These are phyloP conservation scores for Chamaea fasciata DNA, from an alignment of 2,113 vertebrate species.

Conservation along the genomic window DNA sequence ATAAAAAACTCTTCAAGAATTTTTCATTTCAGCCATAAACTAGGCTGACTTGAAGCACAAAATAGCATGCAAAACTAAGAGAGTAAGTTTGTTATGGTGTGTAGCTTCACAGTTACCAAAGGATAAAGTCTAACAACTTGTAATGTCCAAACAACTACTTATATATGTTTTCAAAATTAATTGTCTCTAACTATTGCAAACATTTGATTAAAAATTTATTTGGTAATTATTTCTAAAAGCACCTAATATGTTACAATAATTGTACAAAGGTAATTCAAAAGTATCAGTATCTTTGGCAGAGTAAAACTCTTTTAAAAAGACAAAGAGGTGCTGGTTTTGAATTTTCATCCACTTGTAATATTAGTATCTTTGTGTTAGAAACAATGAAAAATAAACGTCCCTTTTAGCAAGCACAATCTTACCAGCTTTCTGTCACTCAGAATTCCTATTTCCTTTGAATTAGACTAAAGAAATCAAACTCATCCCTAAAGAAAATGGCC, in stretches of 20 bases:
- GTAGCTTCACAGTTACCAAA: neutral
- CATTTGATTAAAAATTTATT: neutral
- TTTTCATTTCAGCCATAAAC: neutral
- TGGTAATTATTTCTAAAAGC: neutral
- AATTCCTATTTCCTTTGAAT: neutral
- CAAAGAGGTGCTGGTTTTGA: neutral
- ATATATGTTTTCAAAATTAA: neutral
- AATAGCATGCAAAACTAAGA: neutral
- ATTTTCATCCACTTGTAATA: neutral
- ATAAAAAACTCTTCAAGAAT: neutral
- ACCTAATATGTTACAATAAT: neutral
- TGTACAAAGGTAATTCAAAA: neutral
- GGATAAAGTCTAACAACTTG: neutral
- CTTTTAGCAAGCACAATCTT: neutral
- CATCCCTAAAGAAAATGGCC: neutral
- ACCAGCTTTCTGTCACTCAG: neutral
- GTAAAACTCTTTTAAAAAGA: neutral
- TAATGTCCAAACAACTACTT: neutral
- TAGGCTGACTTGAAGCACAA: neutral
- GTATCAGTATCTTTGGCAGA: neutral
- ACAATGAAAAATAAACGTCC: neutral
- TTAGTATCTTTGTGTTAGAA: neutral
- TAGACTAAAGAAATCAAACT: neutral
- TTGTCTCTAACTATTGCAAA: neutral
- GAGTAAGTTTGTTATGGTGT: neutral